Evolutionary conservation across 2,113 vertebrate genomes (phyloP), one percentile per base, ranked within the genome.

Genomic region (Cyprinodon brontotheroides): DNA sequence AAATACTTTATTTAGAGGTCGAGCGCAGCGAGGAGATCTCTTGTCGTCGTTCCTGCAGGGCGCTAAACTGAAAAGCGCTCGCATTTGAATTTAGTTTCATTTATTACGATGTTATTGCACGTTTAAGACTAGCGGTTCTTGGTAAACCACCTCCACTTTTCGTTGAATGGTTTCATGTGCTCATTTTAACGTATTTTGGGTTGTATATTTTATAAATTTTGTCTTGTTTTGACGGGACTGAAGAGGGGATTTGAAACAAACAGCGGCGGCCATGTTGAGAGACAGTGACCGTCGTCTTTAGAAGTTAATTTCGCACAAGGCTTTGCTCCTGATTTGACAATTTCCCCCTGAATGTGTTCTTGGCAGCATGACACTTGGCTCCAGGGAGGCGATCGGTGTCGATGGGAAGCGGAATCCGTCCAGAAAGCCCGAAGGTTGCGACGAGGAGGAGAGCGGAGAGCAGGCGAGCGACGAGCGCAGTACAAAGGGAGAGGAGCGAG

Each of bases 221-320:
- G 92, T 92, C 93, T 94, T 94, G 94, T 95, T 95, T 94, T 93
- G 95, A 95, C 95, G 95, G 96, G 96, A 97, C 96, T 77, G 93
- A 94, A 93, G 95, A 96, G 94, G 95, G 96, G 96, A 96, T 97
- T 96, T 96, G 97, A 96, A 96, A 97, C 96, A 98, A 99, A 98
- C 98, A 98, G 97, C 96, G 98, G 97, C 98, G 96, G 98, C 97
- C 97, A 99, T 99, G 97, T 99, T 99, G 97, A 96, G 96, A 95
- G 95, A 93, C 92, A 95, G 93, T 88, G 85, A 91, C 91, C 92
- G 90, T 86, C 91, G 92, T 92, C 86, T 94, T 92, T 92, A 92
- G 89, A 94, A 94, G 90, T 95, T 91, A 87, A 90, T 90, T 92
- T 90, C 72, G 62, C 87, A 68, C 89, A 87, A 74, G 75, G 88